Percentiles rank a stretch among this genome's conserved stretches.
These are phyloP conservation scores for Drosophila putrida DNA, from an alignment of 2,888 invertebrate species.

Conservation along the genomic window DNA sequence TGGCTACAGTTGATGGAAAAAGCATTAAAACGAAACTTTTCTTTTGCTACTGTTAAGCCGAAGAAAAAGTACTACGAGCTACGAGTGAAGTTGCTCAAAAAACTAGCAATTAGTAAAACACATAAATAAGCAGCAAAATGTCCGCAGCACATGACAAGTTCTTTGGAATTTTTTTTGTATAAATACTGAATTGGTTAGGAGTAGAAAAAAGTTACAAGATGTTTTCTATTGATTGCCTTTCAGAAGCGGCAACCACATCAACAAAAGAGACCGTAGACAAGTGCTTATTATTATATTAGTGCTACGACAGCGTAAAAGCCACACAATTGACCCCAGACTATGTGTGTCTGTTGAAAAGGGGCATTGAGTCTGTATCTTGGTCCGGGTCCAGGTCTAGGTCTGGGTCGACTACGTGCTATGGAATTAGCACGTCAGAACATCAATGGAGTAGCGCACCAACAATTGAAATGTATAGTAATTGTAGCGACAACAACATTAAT, in stretches of 20 bases:
- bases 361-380: neutral
- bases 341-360: slow-evolving; percentile 12
- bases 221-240: slow-evolving; percentile 50
- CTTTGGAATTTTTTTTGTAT: slow-evolving; percentile 16
- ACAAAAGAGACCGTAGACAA: slow-evolving; percentile 58
- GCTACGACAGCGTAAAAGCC: slow-evolving; percentile 69
- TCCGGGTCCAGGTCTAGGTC: slow-evolving; percentile 4
- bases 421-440: slow-evolving; percentile 74
- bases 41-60: slow-evolving; percentile 45
- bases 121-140: slow-evolving; percentile 51
- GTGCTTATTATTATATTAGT: slow-evolving; percentile 77
- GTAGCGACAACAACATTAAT: slow-evolving; percentile 62
- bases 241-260: slow-evolving; percentile 25
- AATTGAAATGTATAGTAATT: slow-evolving; percentile 58
- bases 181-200: slow-evolving; percentile 36
- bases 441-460: slow-evolving; percentile 57
- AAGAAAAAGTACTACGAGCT: slow-evolving; percentile 8
- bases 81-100: slow-evolving; percentile 11
- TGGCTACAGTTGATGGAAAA: slow-evolving; percentile 50
- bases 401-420: slow-evolving; percentile 54
- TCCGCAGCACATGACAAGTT: slow-evolving; percentile 40
- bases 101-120: slow-evolving; percentile 60
- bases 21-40: slow-evolving; percentile 56
- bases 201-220: slow-evolving; percentile 49
- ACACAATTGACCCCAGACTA: slow-evolving; percentile 59